Percentiles rank a stretch among this genome's conserved stretches.
phyloP scores from a whole-genome alignment of 1,140 invertebrate species.

The Bombus superbus region DNA sequence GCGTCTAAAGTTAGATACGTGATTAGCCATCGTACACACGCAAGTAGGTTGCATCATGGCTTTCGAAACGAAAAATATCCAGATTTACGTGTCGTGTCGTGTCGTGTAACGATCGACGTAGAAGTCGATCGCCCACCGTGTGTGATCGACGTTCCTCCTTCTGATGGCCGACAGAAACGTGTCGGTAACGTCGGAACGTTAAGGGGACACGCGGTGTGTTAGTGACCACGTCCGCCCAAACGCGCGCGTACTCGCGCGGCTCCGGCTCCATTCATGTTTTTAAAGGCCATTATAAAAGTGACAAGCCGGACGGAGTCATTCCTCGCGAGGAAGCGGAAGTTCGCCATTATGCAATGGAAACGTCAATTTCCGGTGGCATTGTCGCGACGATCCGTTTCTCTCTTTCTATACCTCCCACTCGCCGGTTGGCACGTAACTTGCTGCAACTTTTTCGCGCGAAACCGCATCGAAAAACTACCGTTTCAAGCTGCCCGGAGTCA shows the following conservation, averaged over 20 bases:
- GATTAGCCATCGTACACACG: neutral
- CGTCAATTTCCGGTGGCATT: slow-evolving; percentile 74
- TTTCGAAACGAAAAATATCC: neutral
- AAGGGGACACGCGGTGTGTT: slow-evolving; percentile 2
- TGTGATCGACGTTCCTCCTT: neutral
- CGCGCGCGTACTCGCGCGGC: slow-evolving; percentile 40
- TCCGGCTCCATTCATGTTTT: slow-evolving; percentile 67
- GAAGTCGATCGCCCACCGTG: neutral
- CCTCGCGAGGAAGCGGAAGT: slow-evolving; percentile 72
- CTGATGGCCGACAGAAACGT: neutral
- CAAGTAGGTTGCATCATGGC: neutral
- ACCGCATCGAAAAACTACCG: slow-evolving; percentile 40
- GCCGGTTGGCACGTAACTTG: neutral
- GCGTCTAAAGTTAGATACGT: neutral
- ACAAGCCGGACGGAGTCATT: slow-evolving; percentile 73
- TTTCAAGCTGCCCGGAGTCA: neutral
- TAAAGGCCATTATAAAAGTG: slow-evolving; percentile 72
- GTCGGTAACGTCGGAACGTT: neutral
- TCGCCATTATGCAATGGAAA: slow-evolving; percentile 75
- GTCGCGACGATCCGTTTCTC: slow-evolving; percentile 67
- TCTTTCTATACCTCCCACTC: slow-evolving; percentile 54
- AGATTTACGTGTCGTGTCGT: neutral
- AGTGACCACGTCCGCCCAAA: slow-evolving; percentile 48
- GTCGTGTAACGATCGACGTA: neutral
- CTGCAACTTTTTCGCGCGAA: slow-evolving; percentile 44